Evolutionary conservation across 1,140 invertebrate species (phyloP).

Genomic region (Pygmarrhopalites habei): DNA sequence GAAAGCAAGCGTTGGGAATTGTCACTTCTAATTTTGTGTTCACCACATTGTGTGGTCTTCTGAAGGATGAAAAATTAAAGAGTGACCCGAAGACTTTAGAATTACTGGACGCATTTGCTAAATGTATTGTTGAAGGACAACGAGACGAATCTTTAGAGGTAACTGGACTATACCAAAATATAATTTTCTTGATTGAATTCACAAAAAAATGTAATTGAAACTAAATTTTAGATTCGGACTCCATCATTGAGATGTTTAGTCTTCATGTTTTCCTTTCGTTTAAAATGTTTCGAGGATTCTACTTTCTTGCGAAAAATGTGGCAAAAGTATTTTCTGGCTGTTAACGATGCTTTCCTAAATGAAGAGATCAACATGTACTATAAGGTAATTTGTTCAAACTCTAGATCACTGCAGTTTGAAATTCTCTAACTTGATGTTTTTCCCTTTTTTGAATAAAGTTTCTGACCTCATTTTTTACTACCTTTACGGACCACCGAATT

Average conservation of each 20-base stretch:
- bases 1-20: background rate
- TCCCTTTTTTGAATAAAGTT: too few species aligned
- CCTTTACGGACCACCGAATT: background rate
- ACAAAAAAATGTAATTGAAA: too few species aligned
- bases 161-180: background rate
- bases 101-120: background rate
- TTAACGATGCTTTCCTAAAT: slow-evolving; percentile 3
- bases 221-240: slow-evolving; percentile 1
- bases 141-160: background rate
- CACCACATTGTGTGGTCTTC: background rate
- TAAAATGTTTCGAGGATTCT: background rate
- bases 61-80: background rate
- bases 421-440: background rate
- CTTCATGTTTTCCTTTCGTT: background rate
- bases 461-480: slow-evolving; percentile 2
- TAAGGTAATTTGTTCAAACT: background rate
- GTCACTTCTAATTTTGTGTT: background rate
- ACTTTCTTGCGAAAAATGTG: background rate
- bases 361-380: slow-evolving; percentile 12
- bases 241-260: background rate
- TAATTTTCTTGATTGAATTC: background rate
- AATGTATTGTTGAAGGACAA: background rate
- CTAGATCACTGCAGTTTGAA: background rate
- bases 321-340: slow-evolving; percentile 4
- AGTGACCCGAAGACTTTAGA: background rate